A percentile compares a stretch with the other conserved stretches of the same genome.
These are phyloP conservation scores for Cyphomyrus plagiostoma DNA, from an alignment of 2,113 vertebrate genomes.

Conservation along the genomic window DNA sequence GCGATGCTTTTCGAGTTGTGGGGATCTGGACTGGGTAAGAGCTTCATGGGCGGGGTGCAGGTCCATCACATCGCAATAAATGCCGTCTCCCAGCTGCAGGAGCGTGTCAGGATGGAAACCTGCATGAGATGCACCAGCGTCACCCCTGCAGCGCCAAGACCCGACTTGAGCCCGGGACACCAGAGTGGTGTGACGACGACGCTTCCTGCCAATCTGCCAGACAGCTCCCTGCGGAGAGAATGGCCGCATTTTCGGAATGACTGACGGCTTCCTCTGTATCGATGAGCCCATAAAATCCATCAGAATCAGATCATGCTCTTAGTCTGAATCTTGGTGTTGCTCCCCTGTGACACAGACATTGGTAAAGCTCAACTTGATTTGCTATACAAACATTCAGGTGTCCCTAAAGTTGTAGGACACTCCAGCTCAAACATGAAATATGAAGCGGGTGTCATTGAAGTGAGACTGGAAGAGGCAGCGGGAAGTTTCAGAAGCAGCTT, in stretches of 20 bases:
- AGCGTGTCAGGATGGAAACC: neutral
- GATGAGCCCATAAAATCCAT: neutral
- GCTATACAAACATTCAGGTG: neutral
- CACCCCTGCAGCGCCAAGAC: neutral
- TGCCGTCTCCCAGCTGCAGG: neutral
- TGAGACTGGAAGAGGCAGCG: neutral
- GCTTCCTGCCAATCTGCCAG: neutral
- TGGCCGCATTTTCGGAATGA: neutral
- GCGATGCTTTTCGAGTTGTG: neutral
- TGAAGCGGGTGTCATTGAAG: neutral
- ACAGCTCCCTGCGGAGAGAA: neutral
- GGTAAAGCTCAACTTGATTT: neutral
- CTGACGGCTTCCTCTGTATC: neutral
- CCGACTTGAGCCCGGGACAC: neutral
- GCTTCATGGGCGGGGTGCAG: neutral
- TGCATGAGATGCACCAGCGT: neutral
- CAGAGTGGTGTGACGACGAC: neutral
- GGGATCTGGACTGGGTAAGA: too few relatives aligned
- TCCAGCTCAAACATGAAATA: slow-evolving; percentile 28
- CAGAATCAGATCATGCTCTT: neutral
- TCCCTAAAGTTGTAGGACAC: neutral
- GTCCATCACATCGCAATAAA: neutral
- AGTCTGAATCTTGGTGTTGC: neutral
- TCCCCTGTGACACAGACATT: neutral
- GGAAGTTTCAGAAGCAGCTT: neutral